These are phyloP conservation scores for Machimus atricapillus DNA, from an alignment of 2,888 invertebrate species.

Conservation along the genomic window DNA sequence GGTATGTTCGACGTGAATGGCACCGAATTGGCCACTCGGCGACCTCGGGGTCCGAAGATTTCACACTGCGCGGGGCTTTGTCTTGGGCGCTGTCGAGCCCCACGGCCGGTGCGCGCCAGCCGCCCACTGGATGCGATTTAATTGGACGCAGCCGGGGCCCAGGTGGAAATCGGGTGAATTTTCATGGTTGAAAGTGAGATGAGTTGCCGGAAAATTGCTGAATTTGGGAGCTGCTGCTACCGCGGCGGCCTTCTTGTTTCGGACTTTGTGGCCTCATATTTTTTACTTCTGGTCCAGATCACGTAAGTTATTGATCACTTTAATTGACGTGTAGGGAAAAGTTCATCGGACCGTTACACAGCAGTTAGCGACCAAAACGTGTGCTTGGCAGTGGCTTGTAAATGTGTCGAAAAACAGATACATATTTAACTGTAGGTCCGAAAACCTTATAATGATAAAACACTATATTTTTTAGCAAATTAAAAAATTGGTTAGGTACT, in stretches of 20 bases:
- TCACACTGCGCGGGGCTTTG: conserved; percentile 26
- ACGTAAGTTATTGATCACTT: conserved; percentile 19
- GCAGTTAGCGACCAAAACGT: neutral
- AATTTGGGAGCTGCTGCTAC: conserved; percentile 29
- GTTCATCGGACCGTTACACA: neutral
- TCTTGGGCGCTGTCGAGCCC: neutral
- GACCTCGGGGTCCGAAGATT: neutral
- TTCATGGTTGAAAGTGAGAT: conserved; percentile 27
- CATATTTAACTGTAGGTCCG: neutral
- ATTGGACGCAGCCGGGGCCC: conserved; percentile 6
- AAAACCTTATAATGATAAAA: too few species aligned
- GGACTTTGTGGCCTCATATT: neutral
- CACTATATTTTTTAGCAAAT: too few species aligned
- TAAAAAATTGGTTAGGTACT: too few species aligned
- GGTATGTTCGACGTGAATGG: conserved; percentile 26
- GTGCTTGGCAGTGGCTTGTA: neutral
- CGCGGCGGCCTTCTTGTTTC: neutral
- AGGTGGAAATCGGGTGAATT: neutral
- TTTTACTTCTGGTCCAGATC: neutral
- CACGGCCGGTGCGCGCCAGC: neutral
- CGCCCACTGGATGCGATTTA: conserved; percentile 9
- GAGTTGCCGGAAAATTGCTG: conserved; percentile 33
- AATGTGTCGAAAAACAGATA: neutral
- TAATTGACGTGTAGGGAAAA: conserved; percentile 4
- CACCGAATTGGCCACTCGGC: neutral